Conservation (phyloP, 2,797 vertebrate genomes). For the Novumbra hubbsi region DNA sequence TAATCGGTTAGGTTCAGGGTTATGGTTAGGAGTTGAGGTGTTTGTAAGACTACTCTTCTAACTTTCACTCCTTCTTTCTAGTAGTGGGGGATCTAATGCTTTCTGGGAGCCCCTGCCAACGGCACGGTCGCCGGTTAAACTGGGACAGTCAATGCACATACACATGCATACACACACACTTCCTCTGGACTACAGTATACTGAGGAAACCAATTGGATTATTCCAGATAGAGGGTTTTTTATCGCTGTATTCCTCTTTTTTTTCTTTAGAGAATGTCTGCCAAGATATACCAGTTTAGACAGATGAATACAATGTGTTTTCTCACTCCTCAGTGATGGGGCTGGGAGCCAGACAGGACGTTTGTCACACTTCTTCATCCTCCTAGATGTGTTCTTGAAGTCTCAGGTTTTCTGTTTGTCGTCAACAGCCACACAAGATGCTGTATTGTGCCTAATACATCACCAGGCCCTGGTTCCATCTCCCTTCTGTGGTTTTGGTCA, state of each 20-base stretch:
- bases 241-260: not conserved
- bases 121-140: conserved; percentile 53
- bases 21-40: no score
- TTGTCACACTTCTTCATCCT: not conserved
- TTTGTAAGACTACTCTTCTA: conserved; percentile 1
- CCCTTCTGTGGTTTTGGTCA: not conserved
- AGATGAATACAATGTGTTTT: not conserved
- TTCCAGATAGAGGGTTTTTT: not conserved
- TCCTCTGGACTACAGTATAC: not conserved
- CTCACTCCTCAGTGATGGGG: not conserved
- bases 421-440: not conserved
- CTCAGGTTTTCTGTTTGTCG: not conserved
- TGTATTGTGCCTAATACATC: not conserved
- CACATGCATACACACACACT: conserved; percentile 22
- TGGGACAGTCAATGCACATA: conserved; percentile 56
- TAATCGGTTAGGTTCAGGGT: no score
- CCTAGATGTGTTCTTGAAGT: not conserved
- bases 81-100: conserved; percentile 48
- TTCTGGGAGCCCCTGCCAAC: conserved; percentile 50
- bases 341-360: not conserved
- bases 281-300: not conserved
- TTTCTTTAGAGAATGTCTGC: not conserved
- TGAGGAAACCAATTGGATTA: not conserved
- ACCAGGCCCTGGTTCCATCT: not conserved
- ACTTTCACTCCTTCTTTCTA: conserved; percentile 5